These are phyloP conservation scores for Dromius quadrimaculatus DNA, from an alignment of 2,888 invertebrate species.

Conservation along the genomic window DNA sequence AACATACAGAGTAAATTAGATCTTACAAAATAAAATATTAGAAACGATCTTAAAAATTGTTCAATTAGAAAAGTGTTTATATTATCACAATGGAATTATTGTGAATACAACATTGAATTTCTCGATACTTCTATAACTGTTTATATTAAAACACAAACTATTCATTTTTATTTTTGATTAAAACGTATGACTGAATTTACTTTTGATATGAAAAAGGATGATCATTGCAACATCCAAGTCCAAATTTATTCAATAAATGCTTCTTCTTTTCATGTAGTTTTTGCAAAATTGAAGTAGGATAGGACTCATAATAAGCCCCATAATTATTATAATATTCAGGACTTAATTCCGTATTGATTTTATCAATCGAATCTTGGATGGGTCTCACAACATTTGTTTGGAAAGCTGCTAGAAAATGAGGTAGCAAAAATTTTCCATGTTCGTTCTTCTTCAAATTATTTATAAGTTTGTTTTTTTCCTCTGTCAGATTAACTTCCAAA, in stretches of 20 bases:
- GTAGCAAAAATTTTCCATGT: conserved; percentile 34
- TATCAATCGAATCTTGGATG: conserved; percentile 33
- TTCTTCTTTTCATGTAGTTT: conserved; percentile 42
- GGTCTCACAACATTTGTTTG: conserved; percentile 22
- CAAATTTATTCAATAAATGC: conserved; percentile 24
- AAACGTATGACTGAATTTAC: too few relatives aligned
- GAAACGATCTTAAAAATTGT: too few relatives aligned
- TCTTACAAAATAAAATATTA: too few relatives aligned
- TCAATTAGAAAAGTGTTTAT: too few relatives aligned
- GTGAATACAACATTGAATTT: too few relatives aligned
- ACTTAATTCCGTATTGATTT: conserved; percentile 42
- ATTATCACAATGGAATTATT: too few relatives aligned
- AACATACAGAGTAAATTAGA: too few relatives aligned
- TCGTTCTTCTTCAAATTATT: conserved; percentile 3
- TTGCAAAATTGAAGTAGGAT: conserved; percentile 13
- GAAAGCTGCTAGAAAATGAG: conserved; percentile 18
- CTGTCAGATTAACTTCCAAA: neutral
- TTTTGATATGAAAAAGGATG: conserved; percentile 40
- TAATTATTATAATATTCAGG: conserved; percentile 45
- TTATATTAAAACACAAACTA: neutral
- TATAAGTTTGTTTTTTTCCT: neutral
- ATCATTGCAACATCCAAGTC: conserved; percentile 35
- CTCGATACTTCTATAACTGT: neutral
- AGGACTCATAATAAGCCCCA: neutral
- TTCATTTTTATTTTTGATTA: neutral